Conservation (phyloP, 1,140 invertebrate species). For the Sitobion miscanthi region DNA sequence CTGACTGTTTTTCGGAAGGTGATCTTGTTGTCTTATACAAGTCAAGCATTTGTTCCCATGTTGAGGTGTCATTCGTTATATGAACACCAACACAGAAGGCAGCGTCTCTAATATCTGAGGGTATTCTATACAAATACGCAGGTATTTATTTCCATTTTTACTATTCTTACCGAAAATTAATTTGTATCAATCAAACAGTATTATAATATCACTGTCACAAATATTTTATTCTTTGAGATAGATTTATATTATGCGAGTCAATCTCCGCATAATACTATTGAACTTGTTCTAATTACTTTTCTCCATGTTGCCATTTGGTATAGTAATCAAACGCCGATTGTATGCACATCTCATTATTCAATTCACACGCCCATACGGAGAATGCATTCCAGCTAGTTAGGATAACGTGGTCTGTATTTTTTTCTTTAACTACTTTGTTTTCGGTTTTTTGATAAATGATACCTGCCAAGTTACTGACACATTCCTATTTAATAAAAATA, state of each 20-base stretch:
- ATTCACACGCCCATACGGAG: slow-evolving; percentile 21
- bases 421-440: not conserved
- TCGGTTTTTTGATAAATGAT: slow-evolving; percentile 38
- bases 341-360: not conserved
- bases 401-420: not conserved
- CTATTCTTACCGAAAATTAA: not conserved
- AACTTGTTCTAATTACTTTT: not conserved
- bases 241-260: not conserved
- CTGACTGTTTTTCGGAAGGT: slow-evolving; percentile 52
- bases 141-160: not conserved
- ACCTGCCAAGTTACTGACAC: not conserved
- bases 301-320: slow-evolving; percentile 5
- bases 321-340: not conserved
- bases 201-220: not conserved
- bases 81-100: slow-evolving; percentile 56
- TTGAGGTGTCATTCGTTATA: not conserved
- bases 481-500: not conserved
- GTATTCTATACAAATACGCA: slow-evolving; percentile 47
- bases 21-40: slow-evolving; percentile 50
- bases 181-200: not conserved
- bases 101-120: slow-evolving; percentile 53
- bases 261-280: not conserved
- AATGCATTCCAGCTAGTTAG: slow-evolving; percentile 36
- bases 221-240: not conserved
- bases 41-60: slow-evolving; percentile 56